Evolutionary conservation across 2,113 vertebrate species (phyloP).

Genomic region (Sorex fumeus): DNA sequence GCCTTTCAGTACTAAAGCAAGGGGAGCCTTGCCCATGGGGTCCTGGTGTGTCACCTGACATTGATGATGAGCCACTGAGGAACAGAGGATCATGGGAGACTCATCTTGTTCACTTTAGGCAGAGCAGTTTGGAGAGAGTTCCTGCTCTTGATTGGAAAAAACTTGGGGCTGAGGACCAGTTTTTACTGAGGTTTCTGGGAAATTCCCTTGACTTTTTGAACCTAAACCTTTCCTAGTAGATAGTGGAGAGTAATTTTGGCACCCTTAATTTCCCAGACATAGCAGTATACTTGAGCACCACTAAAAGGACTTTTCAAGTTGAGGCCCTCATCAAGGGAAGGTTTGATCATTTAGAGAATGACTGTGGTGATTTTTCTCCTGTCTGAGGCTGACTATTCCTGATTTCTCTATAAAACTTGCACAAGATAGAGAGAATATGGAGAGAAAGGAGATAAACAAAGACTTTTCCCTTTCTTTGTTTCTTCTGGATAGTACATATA

Average conservation of each 20-base stretch:
- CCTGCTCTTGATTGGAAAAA: neutral
- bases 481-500: neutral
- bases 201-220: neutral
- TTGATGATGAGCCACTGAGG: neutral
- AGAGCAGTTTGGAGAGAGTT: neutral
- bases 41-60: neutral
- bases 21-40: neutral
- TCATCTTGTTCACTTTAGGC: neutral
- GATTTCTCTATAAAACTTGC: slow-evolving; percentile 28
- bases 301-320: neutral
- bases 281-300: neutral
- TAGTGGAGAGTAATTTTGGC: neutral
- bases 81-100: too few species aligned
- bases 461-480: neutral
- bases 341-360: neutral
- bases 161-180: neutral
- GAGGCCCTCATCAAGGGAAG: neutral
- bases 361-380: neutral
- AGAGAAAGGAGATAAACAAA: neutral
- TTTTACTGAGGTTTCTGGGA: neutral
- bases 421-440: neutral
- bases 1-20: neutral
- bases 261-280: neutral
- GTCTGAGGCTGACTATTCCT: neutral
- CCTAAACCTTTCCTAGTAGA: neutral